Base-by-base conservation (phyloP, 2,797 vertebrate species). In the Eulemur albifrons region DNA sequence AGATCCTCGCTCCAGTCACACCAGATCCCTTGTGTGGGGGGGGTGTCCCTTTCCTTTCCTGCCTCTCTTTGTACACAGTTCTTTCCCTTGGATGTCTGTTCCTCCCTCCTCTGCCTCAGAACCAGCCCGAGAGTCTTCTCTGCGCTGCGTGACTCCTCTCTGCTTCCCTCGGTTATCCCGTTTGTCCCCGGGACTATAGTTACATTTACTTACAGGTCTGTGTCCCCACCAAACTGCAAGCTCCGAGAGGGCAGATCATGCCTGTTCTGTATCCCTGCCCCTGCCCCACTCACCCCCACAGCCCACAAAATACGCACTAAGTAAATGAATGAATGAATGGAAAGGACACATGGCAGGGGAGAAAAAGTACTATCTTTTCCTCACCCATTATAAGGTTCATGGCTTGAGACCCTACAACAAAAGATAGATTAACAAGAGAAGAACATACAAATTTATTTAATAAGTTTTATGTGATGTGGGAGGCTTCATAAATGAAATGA, bases 111-210 rank as follows among this genome's bases (percentile, higher is more conserved):
- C 45, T 82, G 72, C 35, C 50, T 63, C 27, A 14, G 79, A 77
- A 54, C 21, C 32, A 88, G 35, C 30, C 12, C 21, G 1, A 5
- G 30, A 40, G 50, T 17, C n/a, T 77, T 43, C 79, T 90, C 50
- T 40, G 38, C 57, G 65, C 63, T 67, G 15, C 17, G 2, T 5
- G 45, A 40, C 14, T 21, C 65, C 48, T 85, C 50, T 50, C 27
- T 21, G 12, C 15, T 7, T 7, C 27, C 13, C 61, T 7, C 7
- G 0, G 2, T 35, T 10, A 21, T 9, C 14, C 23, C 1, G 2
- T 35, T 54, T 4, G 63, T 11, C 35, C 48, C 48, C 59, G 32
- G 32, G 6, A 13, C 15, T 14, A 5, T 12, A 9, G 67, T 23
- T 23, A 40, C 7, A 54, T 27, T 88, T 89, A 48, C 32, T 45